Percentiles rank a stretch among this genome's conserved stretches.
These are phyloP conservation scores for Dicyrtoma fusca DNA, from an alignment of 2,888 invertebrate genomes.

Conservation along the genomic window DNA sequence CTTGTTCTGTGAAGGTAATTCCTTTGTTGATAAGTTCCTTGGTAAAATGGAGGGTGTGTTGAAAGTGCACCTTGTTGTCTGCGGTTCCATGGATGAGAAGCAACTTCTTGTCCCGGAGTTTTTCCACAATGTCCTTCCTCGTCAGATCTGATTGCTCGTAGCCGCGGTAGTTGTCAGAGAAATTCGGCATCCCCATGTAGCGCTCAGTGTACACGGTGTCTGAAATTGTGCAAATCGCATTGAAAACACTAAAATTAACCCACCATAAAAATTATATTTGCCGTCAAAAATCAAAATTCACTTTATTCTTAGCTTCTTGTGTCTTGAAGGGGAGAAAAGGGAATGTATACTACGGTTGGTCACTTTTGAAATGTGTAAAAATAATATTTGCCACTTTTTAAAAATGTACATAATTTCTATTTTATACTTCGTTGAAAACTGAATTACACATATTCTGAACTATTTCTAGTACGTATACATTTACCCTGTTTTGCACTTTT, in stretches of 20 bases:
- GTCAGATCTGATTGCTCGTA: constrained; percentile 79
- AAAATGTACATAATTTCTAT: background rate
- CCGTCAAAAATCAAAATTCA: too few relatives aligned
- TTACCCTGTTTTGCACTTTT: too few relatives aligned
- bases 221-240: constrained; percentile 58
- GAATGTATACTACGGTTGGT: too few relatives aligned
- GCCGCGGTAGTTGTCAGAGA: constrained; percentile 70
- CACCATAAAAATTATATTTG: too few relatives aligned
- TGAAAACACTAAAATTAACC: too few relatives aligned
- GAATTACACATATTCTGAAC: too few relatives aligned
- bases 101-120: constrained; percentile 70
- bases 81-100: constrained; percentile 77
- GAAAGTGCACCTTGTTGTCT: constrained; percentile 82
- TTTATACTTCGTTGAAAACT: too few relatives aligned
- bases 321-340: too few relatives aligned
- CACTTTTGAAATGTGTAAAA: too few relatives aligned
- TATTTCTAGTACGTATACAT: too few relatives aligned
- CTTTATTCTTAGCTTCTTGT: too few relatives aligned
- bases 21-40: constrained; percentile 79
- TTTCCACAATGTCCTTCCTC: constrained; percentile 69
- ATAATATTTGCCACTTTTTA: background rate
- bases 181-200: constrained; percentile 74
- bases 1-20: constrained; percentile 83
- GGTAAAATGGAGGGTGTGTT: constrained; percentile 82
- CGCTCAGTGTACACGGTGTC: constrained; percentile 90